Conservation (phyloP, 2,888 invertebrate species). For the Drosophila diplacantha region DNA sequence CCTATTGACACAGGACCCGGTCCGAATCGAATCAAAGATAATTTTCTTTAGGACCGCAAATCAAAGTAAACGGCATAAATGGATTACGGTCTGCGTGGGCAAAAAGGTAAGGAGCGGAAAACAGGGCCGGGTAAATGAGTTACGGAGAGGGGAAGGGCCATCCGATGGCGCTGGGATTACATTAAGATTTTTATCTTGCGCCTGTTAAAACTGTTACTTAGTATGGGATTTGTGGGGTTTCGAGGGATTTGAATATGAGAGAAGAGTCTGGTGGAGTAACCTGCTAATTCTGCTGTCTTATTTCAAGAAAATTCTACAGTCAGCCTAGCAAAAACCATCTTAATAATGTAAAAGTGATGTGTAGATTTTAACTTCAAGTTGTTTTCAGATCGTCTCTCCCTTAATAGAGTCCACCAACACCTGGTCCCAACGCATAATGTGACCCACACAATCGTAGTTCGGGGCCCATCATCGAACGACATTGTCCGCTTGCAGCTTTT, state of each 20-base stretch:
- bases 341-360: background rate
- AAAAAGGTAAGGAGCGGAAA: conserved; percentile 45
- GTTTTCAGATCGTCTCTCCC: background rate
- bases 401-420: background rate
- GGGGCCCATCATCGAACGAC: conserved; percentile 30
- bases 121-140: conserved; percentile 60
- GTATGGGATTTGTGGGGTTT: conserved; percentile 26
- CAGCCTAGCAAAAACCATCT: background rate
- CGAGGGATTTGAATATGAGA: background rate
- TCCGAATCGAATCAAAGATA: conserved; percentile 55
- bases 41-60: conserved; percentile 58
- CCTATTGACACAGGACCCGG: conserved; percentile 57
- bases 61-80: conserved; percentile 65
- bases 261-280: too few species aligned
- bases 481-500: conserved; percentile 42
- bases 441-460: conserved; percentile 11
- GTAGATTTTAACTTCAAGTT: background rate
- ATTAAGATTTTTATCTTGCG: too few species aligned
- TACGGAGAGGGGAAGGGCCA: conserved; percentile 22
- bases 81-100: conserved; percentile 44
- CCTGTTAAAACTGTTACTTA: conserved; percentile 29
- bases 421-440: conserved; percentile 5
- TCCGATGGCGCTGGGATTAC: background rate
- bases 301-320: background rate
- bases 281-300: background rate